phyloP scores from a whole-genome alignment of 35 echinoderm and acorn worm genomes.

The Heliocidaris tuberculata region DNA sequence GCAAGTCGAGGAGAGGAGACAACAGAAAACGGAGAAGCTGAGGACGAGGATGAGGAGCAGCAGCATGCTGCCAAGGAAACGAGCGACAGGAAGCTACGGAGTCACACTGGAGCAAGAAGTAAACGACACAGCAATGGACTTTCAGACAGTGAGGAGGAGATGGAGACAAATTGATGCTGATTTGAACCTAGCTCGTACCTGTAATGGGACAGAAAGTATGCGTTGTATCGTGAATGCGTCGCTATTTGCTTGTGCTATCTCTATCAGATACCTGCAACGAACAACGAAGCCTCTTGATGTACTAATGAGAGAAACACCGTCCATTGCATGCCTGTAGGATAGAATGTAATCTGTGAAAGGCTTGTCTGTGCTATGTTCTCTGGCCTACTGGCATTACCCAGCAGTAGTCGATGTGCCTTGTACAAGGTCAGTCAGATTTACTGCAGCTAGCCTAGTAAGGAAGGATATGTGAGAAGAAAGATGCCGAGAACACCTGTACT shows the following conservation, averaged over 20 bases:
- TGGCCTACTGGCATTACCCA: not conserved
- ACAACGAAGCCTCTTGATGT: not conserved
- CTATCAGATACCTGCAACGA: not conserved
- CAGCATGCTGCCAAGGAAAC: constrained; percentile 48
- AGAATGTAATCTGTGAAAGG: not conserved
- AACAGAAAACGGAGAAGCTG: constrained; percentile 23
- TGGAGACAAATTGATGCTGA: constrained; percentile 81
- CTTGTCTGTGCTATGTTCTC: not conserved
- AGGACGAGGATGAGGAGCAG: constrained; percentile 53
- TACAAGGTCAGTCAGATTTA: not conserved
- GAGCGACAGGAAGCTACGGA: constrained; percentile 14
- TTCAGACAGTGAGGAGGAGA: constrained; percentile 75
- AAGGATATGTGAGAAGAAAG: not conserved
- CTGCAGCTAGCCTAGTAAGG: not conserved
- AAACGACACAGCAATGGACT: constrained; percentile 42
- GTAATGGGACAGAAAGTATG: not conserved
- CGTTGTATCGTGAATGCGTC: not conserved
- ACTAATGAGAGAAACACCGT: not conserved
- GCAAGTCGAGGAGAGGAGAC: constrained; percentile 35
- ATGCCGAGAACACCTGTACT: not conserved
- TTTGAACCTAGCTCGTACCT: not conserved
- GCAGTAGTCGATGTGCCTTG: too few relatives aligned
- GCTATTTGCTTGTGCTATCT: not conserved
- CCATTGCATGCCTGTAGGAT: not conserved
- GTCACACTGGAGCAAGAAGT: constrained; percentile 30